Conservation (phyloP, 2,113 vertebrate genomes). For the Chauna torquata region DNA sequence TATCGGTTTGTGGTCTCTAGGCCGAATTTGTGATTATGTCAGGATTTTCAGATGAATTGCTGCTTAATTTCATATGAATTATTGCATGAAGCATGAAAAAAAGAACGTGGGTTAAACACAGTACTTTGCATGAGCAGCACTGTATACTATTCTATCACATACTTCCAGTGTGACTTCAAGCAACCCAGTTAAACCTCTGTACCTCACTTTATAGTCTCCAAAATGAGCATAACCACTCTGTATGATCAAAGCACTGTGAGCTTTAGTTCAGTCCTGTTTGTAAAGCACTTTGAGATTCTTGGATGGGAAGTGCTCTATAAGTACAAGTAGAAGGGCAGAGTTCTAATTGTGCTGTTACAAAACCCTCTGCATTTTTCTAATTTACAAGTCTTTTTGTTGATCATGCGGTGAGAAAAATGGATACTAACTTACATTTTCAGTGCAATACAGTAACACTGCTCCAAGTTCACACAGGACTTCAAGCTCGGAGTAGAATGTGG, state of each 20-base stretch:
- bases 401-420: background rate
- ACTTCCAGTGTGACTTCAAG: background rate
- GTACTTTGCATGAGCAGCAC: background rate
- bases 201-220: background rate
- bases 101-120: background rate
- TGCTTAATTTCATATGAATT: background rate
- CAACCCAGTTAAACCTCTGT: background rate
- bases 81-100: background rate
- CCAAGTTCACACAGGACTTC: background rate
- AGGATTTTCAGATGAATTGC: background rate
- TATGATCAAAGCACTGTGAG: background rate
- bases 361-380: background rate
- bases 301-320: background rate
- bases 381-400: background rate
- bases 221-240: background rate
- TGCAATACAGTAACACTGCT: background rate
- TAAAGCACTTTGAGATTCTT: conserved; percentile 18
- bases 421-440: background rate
- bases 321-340: background rate
- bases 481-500: background rate
- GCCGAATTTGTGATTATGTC: background rate
- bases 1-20: background rate
- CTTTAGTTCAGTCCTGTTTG: background rate
- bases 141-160: background rate
- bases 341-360: background rate